Conservation (phyloP, 35 echinoderm and acorn worm species). For the Anneissia japonica region DNA sequence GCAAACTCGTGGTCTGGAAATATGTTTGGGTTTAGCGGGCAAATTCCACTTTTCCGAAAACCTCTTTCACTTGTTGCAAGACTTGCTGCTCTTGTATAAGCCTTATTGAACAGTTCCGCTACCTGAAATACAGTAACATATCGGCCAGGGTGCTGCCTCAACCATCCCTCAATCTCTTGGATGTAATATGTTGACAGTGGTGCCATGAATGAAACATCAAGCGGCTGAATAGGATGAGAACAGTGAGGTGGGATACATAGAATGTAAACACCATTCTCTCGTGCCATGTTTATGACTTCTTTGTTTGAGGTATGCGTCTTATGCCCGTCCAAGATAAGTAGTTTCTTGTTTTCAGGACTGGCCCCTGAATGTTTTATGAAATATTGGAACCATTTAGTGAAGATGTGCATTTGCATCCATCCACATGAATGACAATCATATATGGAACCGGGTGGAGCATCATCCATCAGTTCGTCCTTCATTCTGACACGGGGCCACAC, state of each 20-base stretch:
- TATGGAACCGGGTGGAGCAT: slow-evolving; percentile 18
- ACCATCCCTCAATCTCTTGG: slow-evolving; percentile 24
- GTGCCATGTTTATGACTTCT: slow-evolving; percentile 40
- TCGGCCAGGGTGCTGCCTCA: slow-evolving; percentile 11
- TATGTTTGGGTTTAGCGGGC: slow-evolving; percentile 11
- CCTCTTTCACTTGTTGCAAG: slow-evolving; percentile 12
- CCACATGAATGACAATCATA: not conserved
- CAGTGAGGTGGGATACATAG: slow-evolving; percentile 47
- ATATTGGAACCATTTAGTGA: slow-evolving; percentile 33
- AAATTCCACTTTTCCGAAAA: slow-evolving; percentile 41
- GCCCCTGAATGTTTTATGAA: slow-evolving; percentile 23
- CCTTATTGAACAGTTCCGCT: slow-evolving; percentile 23
- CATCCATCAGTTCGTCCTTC: slow-evolving; percentile 29
- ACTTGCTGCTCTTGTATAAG: slow-evolving; percentile 29
- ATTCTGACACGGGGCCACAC: slow-evolving; percentile 1
- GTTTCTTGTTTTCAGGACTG: slow-evolving; percentile 22
- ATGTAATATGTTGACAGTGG: slow-evolving; percentile 38
- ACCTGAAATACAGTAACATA: slow-evolving; percentile 21
- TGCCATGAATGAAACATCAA: slow-evolving; percentile 51
- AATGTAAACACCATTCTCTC: slow-evolving; percentile 25
- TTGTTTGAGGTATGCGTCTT: slow-evolving; percentile 45
- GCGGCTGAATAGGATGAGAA: slow-evolving; percentile 39
- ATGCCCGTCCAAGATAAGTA: slow-evolving; percentile 38
- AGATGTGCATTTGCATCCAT: not conserved
- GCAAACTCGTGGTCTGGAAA: slow-evolving; percentile 22